Conservation (phyloP, 2,797 vertebrate genomes). For the Monodelphis domestica region DNA sequence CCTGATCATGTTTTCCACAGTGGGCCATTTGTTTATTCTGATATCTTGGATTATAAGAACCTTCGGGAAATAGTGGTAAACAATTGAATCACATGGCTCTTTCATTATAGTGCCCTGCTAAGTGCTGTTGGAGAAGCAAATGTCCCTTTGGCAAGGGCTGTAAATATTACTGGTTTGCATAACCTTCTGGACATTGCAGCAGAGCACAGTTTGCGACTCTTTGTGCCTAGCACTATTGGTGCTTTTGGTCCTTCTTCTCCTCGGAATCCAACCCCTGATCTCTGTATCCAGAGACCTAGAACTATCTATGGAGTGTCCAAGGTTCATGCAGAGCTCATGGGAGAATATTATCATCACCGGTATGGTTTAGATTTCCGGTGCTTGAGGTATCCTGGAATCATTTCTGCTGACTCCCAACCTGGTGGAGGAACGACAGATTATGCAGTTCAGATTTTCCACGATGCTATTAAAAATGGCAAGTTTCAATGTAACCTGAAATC, state of each 20-base stretch:
- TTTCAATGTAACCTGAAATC: conserved; percentile 94
- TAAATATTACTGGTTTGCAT: conserved; percentile 98
- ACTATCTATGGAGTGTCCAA: conserved; percentile 99
- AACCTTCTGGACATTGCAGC: conserved; percentile 95
- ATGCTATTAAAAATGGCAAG: conserved; percentile 91
- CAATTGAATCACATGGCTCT: conserved; percentile 96
- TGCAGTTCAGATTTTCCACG: conserved; percentile 96
- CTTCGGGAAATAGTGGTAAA: conserved; percentile 96
- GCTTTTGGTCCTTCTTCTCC: conserved; percentile 97
- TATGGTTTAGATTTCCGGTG: conserved; percentile 97
- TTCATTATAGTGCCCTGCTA: conserved; percentile 97
- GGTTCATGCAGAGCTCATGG: conserved; percentile 97
- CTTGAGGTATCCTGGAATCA: conserved; percentile 96
- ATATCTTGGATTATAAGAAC: conserved; percentile 97
- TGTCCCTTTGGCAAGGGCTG: conserved; percentile 92
- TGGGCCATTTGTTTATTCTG: conserved; percentile 97
- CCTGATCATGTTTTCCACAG: conserved; percentile 82
- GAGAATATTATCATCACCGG: conserved; percentile 96
- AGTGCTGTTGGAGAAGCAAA: conserved; percentile 96
- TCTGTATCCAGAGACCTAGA: conserved; percentile 96
- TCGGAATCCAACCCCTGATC: conserved; percentile 94
- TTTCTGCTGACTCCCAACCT: conserved; percentile 95
- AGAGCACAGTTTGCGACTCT: conserved; percentile 93
- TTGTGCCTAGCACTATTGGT: conserved; percentile 98
- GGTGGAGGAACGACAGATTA: conserved; percentile 99